Conservation (phyloP, 2,113 vertebrate genomes). For the Kryptolebias marmoratus region DNA sequence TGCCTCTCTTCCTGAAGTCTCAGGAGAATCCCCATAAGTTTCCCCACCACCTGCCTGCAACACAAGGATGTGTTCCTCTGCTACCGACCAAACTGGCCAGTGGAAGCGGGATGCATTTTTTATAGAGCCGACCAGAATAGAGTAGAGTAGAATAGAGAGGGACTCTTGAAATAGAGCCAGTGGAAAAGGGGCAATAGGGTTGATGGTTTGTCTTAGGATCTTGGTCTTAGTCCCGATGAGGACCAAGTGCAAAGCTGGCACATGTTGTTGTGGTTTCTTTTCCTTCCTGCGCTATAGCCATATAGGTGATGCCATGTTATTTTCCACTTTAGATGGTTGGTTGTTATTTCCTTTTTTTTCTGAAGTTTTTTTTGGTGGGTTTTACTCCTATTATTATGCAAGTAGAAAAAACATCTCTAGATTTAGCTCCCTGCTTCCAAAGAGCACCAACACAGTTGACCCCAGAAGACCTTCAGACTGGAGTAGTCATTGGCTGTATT, state of each 20-base stretch:
- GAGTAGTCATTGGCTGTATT: slow-evolving; percentile 10
- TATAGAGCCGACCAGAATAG: too few relatives aligned
- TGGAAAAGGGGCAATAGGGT: too few relatives aligned
- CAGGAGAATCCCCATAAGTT: too few relatives aligned
- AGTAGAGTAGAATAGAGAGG: too few relatives aligned
- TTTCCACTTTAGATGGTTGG: slow-evolving; percentile 55
- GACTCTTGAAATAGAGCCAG: too few relatives aligned
- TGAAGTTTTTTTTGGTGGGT: slow-evolving; percentile 8
- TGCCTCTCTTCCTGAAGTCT: too few relatives aligned
- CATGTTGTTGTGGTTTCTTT: slow-evolving; percentile 10
- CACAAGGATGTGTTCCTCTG: too few relatives aligned
- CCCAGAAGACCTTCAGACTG: slow-evolving; percentile 6
- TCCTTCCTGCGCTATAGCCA: slow-evolving; percentile 17
- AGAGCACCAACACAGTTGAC: slow-evolving; percentile 12
- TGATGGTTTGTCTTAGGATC: not conserved
- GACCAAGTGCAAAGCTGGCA: slow-evolving; percentile 8
- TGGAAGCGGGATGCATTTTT: not conserved
- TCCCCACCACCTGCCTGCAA: too few relatives aligned
- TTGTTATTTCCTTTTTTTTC: slow-evolving; percentile 34
- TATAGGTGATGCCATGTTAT: slow-evolving; percentile 51
- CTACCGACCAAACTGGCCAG: too few relatives aligned
- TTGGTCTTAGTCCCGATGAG: slow-evolving; percentile 17
- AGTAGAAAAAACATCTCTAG: slow-evolving; percentile 34
- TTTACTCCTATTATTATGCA: slow-evolving; percentile 51
- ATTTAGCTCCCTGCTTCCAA: slow-evolving; percentile 41